Evolutionary conservation across 2,888 invertebrate species (phyloP).

Genomic region (Pachydiplax longipennis): DNA sequence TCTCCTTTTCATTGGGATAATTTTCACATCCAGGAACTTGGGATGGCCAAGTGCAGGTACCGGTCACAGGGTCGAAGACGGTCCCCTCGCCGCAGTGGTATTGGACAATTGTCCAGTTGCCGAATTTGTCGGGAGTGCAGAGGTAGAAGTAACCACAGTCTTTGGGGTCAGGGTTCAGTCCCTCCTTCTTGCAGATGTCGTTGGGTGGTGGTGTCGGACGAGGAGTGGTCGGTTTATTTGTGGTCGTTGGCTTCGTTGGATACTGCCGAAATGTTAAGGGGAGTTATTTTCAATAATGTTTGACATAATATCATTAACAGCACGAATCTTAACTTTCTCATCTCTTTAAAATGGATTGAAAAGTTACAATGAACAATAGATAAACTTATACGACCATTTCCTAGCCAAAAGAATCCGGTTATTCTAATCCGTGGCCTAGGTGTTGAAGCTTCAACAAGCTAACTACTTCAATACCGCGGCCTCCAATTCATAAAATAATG

Average conservation of each 20-base stretch:
- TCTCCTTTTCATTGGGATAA: neutral
- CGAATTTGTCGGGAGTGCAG: constrained; percentile 56
- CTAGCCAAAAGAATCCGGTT: too few relatives aligned
- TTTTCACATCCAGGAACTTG: constrained; percentile 4
- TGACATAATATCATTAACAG: too few relatives aligned
- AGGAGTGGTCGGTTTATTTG: constrained; percentile 47
- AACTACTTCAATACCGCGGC: too few relatives aligned
- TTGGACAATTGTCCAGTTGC: constrained; percentile 52
- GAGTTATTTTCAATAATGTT: too few relatives aligned
- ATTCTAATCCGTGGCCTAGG: too few relatives aligned
- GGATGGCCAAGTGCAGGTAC: neutral
- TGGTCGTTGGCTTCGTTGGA: neutral
- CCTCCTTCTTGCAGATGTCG: constrained; percentile 58
- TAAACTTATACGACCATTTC: too few relatives aligned
- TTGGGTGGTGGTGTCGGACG: constrained; percentile 46
- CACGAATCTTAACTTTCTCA: neutral
- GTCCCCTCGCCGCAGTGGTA: constrained; percentile 58
- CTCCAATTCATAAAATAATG: too few relatives aligned
- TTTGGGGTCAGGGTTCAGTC: constrained; percentile 60
- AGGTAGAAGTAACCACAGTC: constrained; percentile 61
- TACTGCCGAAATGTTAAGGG: neutral
- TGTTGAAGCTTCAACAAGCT: too few relatives aligned
- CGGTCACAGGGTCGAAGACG: constrained; percentile 57
- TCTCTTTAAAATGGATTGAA: too few relatives aligned
- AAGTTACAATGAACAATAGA: too few relatives aligned